These are phyloP conservation scores for Scelioninae gen. 1 DNA, from an alignment of 2,888 invertebrate species.

Conservation along the genomic window DNA sequence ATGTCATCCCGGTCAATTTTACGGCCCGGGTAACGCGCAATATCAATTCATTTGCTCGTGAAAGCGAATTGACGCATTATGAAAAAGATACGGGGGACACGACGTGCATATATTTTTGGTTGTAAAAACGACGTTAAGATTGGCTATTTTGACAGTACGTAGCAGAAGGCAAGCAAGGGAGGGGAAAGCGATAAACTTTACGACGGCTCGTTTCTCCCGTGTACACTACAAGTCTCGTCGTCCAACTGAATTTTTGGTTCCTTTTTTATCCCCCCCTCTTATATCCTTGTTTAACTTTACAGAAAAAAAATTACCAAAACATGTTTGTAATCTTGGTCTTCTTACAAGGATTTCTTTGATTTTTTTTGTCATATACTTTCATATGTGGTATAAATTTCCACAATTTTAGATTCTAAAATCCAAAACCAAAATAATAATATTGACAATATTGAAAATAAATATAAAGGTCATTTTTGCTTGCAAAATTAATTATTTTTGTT, in stretches of 20 bases:
- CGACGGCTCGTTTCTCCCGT: conserved; percentile 76
- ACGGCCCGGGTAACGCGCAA: conserved; percentile 16
- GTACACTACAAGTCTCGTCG: conserved; percentile 44
- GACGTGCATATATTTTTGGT: conserved; percentile 38
- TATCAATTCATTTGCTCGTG: conserved; percentile 40
- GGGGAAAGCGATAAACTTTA: conserved; percentile 80
- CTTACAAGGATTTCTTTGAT: no score
- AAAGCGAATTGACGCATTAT: conserved; percentile 20
- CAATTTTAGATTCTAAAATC: no score
- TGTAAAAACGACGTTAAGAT: conserved; percentile 83
- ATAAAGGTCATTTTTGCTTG: no score
- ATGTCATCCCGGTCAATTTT: conserved; percentile 49
- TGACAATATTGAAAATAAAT: no score
- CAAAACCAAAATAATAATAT: no score
- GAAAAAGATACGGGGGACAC: conserved; percentile 26
- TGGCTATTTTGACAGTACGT: conserved; percentile 83
- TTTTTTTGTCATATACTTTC: no score
- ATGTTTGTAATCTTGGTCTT: no score
- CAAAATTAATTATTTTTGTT: no score
- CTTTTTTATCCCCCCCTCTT: neutral
- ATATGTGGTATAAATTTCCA: no score
- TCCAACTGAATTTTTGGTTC: conserved; percentile 10
- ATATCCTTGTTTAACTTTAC: no score
- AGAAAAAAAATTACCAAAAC: no score
- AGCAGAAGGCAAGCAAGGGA: conserved; percentile 43